Percentiles rank a stretch among this genome's conserved stretches.
Evolutionary conservation across 2,888 invertebrate species (phyloP).

Genomic region (Cataglyphis livida): DNA sequence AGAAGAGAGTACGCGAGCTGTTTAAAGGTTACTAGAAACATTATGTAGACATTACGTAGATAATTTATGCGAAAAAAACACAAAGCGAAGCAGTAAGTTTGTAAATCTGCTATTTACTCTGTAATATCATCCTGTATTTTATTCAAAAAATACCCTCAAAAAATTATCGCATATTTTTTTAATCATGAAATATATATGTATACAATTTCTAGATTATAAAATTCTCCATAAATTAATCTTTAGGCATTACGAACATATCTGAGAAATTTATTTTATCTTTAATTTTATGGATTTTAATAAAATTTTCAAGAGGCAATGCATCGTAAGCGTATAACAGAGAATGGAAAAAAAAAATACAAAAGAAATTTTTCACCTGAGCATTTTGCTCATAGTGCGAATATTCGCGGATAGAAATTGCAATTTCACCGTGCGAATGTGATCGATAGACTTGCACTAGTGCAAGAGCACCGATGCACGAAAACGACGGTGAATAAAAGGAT

Average conservation of each 20-base stretch:
- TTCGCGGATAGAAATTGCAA: background rate
- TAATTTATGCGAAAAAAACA: background rate
- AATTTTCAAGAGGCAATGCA: background rate
- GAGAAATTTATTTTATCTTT: background rate
- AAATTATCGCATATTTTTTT: background rate
- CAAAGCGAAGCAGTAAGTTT: background rate
- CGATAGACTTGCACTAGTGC: slow-evolving; percentile 44
- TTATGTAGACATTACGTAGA: background rate
- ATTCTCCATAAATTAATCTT: slow-evolving; percentile 4
- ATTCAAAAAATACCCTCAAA: background rate
- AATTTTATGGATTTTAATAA: background rate
- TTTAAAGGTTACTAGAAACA: slow-evolving; percentile 58
- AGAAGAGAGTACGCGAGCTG: slow-evolving; percentile 35
- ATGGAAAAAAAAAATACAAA: background rate
- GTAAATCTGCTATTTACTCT: background rate
- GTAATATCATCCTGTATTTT: background rate
- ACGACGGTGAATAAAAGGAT: slow-evolving; percentile 62
- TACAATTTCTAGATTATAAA: background rate
- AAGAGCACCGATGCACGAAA: slow-evolving; percentile 53
- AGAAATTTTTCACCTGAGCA: background rate
- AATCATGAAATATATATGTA: background rate
- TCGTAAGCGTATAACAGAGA: background rate
- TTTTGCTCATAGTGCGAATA: background rate
- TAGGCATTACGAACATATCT: background rate
- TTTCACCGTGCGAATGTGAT: slow-evolving; percentile 27